phyloP scores from a whole-genome alignment of 2,113 vertebrate species.

The Chaetops frenatus region DNA sequence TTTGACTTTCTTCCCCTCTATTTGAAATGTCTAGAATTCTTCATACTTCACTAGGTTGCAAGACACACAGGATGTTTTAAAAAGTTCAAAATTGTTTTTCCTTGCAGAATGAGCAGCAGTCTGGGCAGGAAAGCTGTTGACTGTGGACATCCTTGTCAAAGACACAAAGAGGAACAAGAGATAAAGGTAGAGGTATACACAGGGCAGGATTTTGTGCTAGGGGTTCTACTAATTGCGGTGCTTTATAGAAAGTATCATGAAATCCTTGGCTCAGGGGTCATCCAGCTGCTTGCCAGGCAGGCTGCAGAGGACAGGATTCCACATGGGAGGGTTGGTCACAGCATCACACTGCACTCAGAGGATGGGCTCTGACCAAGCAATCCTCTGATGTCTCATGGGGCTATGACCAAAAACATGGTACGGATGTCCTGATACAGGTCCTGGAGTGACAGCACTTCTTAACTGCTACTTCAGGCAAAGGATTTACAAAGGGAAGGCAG shows the following conservation, averaged over 20 bases:
- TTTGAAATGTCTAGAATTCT: neutral
- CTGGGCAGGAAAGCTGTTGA: neutral
- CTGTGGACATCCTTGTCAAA: neutral
- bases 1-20: neutral
- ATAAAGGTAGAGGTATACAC: neutral
- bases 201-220: neutral
- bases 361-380: neutral
- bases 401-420: fast-evolving
- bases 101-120: neutral
- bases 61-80: neutral
- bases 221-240: neutral
- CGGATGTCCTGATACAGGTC: fast-evolving
- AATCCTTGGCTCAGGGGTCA: neutral
- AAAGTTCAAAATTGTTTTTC: neutral
- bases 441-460: neutral
- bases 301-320: neutral
- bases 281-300: neutral
- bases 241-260: neutral
- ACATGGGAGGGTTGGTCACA: neutral
- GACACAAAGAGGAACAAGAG: neutral
- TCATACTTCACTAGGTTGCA: neutral
- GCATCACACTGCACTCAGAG: neutral
- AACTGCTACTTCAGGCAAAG: neutral
- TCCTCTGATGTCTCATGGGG: neutral
- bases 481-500: neutral